A percentile compares a stretch with the other conserved stretches of the same genome.
Evolutionary conservation across 2,888 invertebrate species (phyloP).

Genomic region (Drosophila fulvimacula): DNA sequence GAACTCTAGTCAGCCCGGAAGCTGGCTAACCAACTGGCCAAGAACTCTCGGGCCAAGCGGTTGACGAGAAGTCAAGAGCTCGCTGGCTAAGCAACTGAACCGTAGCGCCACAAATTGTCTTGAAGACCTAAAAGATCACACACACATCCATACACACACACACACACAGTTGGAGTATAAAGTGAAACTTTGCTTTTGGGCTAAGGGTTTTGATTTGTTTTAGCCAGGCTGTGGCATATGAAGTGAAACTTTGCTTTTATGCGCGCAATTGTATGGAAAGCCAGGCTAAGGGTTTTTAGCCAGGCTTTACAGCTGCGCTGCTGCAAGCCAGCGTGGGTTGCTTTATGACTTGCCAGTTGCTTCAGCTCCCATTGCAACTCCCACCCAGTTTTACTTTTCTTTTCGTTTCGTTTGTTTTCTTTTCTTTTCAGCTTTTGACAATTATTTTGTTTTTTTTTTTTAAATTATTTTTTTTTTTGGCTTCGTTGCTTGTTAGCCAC

Average conservation of each 20-base stretch:
- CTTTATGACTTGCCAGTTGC: constrained; percentile 58
- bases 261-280: constrained; percentile 63
- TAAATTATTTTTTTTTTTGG: no score
- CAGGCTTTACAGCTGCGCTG: constrained; percentile 3
- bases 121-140: constrained; percentile 11
- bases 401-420: not conserved
- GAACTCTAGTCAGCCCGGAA: not conserved
- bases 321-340: not conserved
- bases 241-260: constrained; percentile 66
- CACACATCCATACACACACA: not conserved
- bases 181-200: not conserved
- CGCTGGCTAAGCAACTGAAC: constrained; percentile 32
- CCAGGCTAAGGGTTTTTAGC: constrained; percentile 14
- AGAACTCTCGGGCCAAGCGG: not conserved
- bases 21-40: not conserved
- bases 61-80: not conserved
- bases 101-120: constrained; percentile 46
- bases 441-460: constrained; percentile 45
- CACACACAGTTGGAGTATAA: not conserved
- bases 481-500: constrained; percentile 31
- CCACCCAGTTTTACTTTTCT: constrained; percentile 42
- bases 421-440: constrained; percentile 35
- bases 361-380: constrained; percentile 16
- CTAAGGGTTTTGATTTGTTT: not conserved
- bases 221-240: constrained; percentile 4